Percentiles rank a stretch among this genome's conserved stretches.
phyloP scores from a whole-genome alignment of 2,797 vertebrate species.

The Galagoides demidoff region DNA sequence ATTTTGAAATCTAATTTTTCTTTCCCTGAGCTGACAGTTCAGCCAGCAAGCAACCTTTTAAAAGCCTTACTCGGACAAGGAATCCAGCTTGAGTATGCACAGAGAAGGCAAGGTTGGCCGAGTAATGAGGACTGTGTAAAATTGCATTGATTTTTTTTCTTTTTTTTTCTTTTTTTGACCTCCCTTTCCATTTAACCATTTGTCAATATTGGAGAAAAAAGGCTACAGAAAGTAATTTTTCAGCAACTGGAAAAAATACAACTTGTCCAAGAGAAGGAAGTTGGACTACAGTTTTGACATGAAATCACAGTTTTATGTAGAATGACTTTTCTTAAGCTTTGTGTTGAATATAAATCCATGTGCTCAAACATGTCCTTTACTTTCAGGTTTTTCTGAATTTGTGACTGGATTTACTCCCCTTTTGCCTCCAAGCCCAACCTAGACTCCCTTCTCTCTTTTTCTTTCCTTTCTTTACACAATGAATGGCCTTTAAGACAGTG shows the following conservation, averaged over 20 bases:
- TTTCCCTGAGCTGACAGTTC: conserved; percentile 52
- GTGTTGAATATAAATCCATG: neutral
- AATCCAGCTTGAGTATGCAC: conserved; percentile 60
- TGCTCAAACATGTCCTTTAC: neutral
- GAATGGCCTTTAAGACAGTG: neutral
- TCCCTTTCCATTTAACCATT: conserved; percentile 75
- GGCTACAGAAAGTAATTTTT: conserved; percentile 70
- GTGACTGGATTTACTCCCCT: neutral
- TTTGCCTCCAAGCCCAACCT: neutral
- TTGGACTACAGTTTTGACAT: conserved; percentile 40
- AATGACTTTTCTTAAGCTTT: neutral
- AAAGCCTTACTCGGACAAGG: conserved; percentile 50
- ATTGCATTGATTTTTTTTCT: conserved; percentile 76
- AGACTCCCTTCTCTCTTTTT: neutral
- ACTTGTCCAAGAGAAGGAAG: conserved; percentile 40
- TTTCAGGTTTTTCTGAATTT: neutral
- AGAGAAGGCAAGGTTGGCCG: conserved; percentile 69
- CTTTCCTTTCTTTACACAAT: neutral
- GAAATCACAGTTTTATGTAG: neutral
- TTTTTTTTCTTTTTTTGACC: conserved; percentile 78
- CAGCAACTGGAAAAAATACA: conserved; percentile 46
- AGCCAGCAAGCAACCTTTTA: conserved; percentile 68
- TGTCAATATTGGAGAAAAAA: conserved; percentile 73
- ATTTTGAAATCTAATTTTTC: conserved; percentile 64
- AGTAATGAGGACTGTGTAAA: conserved; percentile 72